Base-by-base conservation (phyloP, 2,113 vertebrate species). In the Microtus richardsoni region DNA sequence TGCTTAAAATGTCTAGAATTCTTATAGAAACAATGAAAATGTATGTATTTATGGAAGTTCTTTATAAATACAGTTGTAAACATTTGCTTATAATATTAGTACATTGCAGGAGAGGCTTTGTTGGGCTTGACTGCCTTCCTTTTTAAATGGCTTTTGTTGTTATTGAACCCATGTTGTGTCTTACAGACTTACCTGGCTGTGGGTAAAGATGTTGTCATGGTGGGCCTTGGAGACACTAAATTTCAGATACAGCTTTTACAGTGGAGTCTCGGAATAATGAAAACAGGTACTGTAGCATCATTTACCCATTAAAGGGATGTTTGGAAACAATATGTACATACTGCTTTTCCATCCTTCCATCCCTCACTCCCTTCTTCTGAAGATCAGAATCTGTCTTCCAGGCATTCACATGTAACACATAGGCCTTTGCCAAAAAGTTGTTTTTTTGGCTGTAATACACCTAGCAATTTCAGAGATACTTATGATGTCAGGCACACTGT, bases 201-300 rank as follows among this genome's bases (percentile, higher is more conserved):
- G 26, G 99, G 99, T 94, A 98, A 99, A 91, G 99, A 99, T 21
- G 97, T 99, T 73, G 84, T 99, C 54, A 99, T 99, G 88, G 98
- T 99, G 52, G 99, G 99, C 96, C 98, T 99, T 75, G 99, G 98
- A 0, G 98, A 99, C 79, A 16, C 90, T 24, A 68, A 90, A 0
- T 99, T 99, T 98, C 99, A 99, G 93, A 93, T 96, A 89, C 97
- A 98, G 2, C 89, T 99, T 91, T 98, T 99, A 70, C 98, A 99
- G 73, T 79, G 99, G 94, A 98, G 98, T 88, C 98, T 99, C 2
- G 95, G 96, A 58, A 87, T 99, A 91, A 97, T 99, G 66, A 97
- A 99, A 71, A 98, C 99, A 98, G 99, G 99, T 99, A 98, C 0
- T 99, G 98, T 0, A 49, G 68, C 54, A 44, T 90, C 2, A 1